phyloP scores from a whole-genome alignment of 1,140 invertebrate genomes.

The Orius insidiosus region DNA sequence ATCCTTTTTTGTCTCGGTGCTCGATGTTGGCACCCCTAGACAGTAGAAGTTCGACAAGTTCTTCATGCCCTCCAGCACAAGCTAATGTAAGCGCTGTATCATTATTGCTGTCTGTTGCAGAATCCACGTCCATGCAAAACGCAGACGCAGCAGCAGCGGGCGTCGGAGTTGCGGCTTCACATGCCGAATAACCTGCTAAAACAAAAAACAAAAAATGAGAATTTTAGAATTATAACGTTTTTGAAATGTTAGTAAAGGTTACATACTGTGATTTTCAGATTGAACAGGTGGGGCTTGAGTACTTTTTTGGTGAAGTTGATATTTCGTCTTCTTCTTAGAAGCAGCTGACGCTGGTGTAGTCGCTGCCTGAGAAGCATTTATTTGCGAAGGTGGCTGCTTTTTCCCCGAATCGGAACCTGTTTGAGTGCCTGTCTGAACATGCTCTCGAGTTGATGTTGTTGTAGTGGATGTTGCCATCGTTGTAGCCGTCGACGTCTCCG shows the following conservation, averaged over 20 bases:
- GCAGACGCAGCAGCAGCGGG: conserved; percentile 9
- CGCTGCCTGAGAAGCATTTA: conserved; percentile 18
- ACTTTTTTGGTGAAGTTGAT: conserved; percentile 15
- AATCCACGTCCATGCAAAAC: conserved; percentile 76
- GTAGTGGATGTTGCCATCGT: conserved; percentile 14
- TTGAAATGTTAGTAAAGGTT: background rate
- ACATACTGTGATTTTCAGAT: conserved; percentile 12
- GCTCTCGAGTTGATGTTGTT: conserved; percentile 17
- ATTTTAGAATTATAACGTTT: background rate
- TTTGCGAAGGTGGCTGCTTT: conserved; percentile 18
- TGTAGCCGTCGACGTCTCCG: too few relatives aligned
- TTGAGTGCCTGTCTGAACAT: conserved; percentile 41
- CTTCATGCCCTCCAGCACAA: conserved; percentile 91
- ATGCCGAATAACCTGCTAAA: conserved; percentile 10
- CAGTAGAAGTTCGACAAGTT: conserved; percentile 81
- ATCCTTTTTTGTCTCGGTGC: conserved; percentile 97
- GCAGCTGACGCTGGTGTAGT: background rate
- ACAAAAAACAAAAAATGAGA: conserved; percentile 2
- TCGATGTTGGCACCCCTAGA: conserved; percentile 84
- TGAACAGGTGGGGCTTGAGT: conserved; percentile 11
- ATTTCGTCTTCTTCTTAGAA: background rate
- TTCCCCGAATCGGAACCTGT: conserved; percentile 28
- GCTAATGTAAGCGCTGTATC: conserved; percentile 95
- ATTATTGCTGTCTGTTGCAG: conserved; percentile 93
- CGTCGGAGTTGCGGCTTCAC: conserved; percentile 4